phyloP scores from a whole-genome alignment of 1,140 invertebrate genomes.

The Pseudomyrmex gracilis region DNA sequence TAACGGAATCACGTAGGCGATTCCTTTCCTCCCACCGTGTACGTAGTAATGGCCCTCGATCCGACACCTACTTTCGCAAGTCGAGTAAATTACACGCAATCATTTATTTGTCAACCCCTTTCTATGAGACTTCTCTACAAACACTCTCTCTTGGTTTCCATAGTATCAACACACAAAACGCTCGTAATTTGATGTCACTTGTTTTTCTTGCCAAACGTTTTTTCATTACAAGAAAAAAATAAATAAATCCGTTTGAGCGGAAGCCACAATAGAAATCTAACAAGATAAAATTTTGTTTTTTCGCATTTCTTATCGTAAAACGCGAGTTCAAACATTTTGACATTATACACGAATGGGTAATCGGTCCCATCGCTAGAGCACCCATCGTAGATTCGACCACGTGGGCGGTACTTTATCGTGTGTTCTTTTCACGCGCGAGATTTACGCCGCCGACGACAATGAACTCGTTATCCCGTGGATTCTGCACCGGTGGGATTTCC shows the following conservation, averaged over 20 bases:
- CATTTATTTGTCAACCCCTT: not conserved
- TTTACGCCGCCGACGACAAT: constrained; percentile 75
- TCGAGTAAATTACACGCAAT: constrained; percentile 24
- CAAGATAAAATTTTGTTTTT: no score
- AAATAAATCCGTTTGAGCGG: no score
- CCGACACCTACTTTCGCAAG: not conserved
- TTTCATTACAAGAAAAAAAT: no score
- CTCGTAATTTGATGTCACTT: no score
- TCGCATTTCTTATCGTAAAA: not conserved
- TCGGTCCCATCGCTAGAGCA: constrained; percentile 41
- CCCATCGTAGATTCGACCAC: constrained; percentile 37
- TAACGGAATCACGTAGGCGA: constrained; percentile 77
- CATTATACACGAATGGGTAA: not conserved
- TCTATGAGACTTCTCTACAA: no score
- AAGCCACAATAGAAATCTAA: no score
- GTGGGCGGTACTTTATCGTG: constrained; percentile 54
- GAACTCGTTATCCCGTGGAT: constrained; percentile 75
- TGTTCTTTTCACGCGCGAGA: constrained; percentile 60
- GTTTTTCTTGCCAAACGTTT: no score
- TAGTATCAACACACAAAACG: no score
- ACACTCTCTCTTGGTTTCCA: no score
- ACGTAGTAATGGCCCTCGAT: constrained; percentile 36
- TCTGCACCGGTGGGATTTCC: constrained; percentile 53
- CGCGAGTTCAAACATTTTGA: not conserved
- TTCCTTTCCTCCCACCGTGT: not conserved